phyloP scores from a whole-genome alignment of 1,140 invertebrate species.

The Palaemon carinicauda region DNA sequence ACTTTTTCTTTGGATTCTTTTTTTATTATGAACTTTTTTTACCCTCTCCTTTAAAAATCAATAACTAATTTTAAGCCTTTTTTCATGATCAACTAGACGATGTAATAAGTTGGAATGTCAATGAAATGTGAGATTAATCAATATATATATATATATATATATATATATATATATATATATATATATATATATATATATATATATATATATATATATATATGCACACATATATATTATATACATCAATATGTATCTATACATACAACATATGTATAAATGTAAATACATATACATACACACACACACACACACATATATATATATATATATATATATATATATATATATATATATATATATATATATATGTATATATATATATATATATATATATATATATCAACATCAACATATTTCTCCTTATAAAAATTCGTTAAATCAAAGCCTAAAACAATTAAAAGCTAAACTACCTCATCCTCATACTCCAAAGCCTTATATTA shows the following conservation, averaged over 20 bases:
- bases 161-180: background rate
- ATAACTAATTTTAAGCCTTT: too few relatives aligned
- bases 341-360: background rate
- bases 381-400: background rate
- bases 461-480: background rate
- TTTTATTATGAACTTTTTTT: too few relatives aligned
- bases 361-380: background rate
- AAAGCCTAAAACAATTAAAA: too few relatives aligned
- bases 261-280: too few relatives aligned
- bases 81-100: too few relatives aligned
- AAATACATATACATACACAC: background rate
- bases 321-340: background rate
- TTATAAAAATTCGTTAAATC: too few relatives aligned
- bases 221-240: background rate
- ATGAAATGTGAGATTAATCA: background rate
- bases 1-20: too few relatives aligned
- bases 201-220: background rate
- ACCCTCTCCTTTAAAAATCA: too few relatives aligned
- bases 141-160: conserved; percentile 1
- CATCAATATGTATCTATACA: too few relatives aligned
- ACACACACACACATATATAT: background rate
- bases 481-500: background rate
- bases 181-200: background rate
- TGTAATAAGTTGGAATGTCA: too few relatives aligned
- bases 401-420: too few relatives aligned